Conservation (phyloP, 2,888 invertebrate genomes). For the Orchesellides sinensis region DNA sequence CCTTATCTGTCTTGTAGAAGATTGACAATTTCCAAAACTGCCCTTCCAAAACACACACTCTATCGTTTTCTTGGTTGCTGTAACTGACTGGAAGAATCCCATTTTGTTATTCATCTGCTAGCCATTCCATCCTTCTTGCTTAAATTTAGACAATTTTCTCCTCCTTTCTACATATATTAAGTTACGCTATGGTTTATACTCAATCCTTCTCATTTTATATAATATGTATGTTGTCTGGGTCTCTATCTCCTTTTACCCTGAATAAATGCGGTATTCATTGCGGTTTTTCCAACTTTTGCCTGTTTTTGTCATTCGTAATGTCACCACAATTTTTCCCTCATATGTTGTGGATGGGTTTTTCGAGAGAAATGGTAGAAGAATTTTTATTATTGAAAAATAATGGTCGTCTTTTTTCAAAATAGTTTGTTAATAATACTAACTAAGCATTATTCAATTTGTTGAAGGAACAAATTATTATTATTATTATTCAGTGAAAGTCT, state of each 20-base stretch:
- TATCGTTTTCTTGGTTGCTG: constrained; percentile 25
- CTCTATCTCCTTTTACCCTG: not conserved
- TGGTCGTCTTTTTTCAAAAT: too few species aligned
- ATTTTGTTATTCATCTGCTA: constrained; percentile 30
- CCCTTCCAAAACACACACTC: constrained; percentile 25
- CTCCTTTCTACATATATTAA: not conserved
- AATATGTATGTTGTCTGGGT: too few species aligned
- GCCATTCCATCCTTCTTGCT: not conserved
- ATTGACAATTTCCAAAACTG: constrained; percentile 35
- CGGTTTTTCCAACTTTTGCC: not conserved
- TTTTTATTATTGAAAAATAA: too few species aligned
- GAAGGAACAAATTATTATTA: too few species aligned
- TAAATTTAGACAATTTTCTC: not conserved
- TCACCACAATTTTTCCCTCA: not conserved
- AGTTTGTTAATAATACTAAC: too few species aligned
- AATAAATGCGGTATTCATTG: not conserved
- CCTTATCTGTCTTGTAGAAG: constrained; percentile 14
- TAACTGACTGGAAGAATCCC: not conserved
- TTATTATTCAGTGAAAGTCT: too few species aligned
- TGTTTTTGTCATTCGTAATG: not conserved
- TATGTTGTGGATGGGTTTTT: too few species aligned
- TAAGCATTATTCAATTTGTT: too few species aligned
- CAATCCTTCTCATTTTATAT: too few species aligned
- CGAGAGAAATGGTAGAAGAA: too few species aligned
- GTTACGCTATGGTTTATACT: too few species aligned